These are phyloP conservation scores for Ochlodes sylvanus DNA, from an alignment of 2,888 invertebrate species.

Conservation along the genomic window DNA sequence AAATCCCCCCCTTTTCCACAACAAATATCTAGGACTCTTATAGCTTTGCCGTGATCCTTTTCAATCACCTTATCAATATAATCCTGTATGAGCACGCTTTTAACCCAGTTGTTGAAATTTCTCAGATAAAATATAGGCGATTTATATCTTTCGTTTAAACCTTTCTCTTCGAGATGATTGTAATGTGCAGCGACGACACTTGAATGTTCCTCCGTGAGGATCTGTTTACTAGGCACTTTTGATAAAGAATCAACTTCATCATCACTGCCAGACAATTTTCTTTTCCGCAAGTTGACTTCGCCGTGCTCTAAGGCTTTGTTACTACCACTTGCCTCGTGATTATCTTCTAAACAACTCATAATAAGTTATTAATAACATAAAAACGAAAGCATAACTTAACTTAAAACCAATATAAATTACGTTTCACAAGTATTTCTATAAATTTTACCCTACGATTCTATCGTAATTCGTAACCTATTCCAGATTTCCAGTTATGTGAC, in stretches of 20 bases:
- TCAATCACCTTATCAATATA: conserved; percentile 88
- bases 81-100: conserved; percentile 96
- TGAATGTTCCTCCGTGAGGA: conserved; percentile 68
- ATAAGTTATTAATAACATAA: conserved; percentile 2
- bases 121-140: conserved; percentile 97
- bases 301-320: conserved; percentile 3
- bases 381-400: conserved; percentile 11
- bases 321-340: conserved; percentile 29
- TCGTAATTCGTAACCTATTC: not conserved
- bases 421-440: not conserved
- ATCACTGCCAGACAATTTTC: not conserved
- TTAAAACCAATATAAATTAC: not conserved
- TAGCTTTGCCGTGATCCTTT: conserved; percentile 87
- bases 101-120: conserved; percentile 99
- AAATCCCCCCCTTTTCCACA: conserved; percentile 99
- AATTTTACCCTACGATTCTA: not conserved
- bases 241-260: conserved; percentile 10
- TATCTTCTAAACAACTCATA: conserved; percentile 36
- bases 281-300: conserved; percentile 1
- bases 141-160: conserved; percentile 91
- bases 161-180: conserved; percentile 94
- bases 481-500: not conserved
- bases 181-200: conserved; percentile 96
- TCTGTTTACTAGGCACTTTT: not conserved
- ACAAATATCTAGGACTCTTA: conserved; percentile 95